Percentiles rank a stretch among this genome's conserved stretches.
Evolutionary conservation across 2,113 vertebrate genomes (phyloP).

Genomic region (Sander lucioperca): DNA sequence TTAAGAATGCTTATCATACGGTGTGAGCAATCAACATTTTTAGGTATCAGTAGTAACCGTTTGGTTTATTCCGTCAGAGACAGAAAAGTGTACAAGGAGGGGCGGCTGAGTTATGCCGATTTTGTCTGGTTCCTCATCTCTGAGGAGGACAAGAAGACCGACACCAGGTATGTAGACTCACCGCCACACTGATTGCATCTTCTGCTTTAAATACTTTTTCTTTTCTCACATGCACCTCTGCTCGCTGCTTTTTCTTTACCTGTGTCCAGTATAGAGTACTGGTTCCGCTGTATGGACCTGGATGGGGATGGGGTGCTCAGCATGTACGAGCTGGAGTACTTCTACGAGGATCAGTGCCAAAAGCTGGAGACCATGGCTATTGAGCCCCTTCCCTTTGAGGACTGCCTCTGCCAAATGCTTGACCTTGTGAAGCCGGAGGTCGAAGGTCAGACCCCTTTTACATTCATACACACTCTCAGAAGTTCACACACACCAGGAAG

Average conservation of each 20-base stretch:
- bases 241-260: not conserved
- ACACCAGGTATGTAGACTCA: conserved; percentile 87
- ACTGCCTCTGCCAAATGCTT: conserved; percentile 97
- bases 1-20: not conserved
- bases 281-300: conserved; percentile 99
- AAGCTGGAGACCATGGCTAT: conserved; percentile 92
- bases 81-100: conserved; percentile 86
- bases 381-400: conserved; percentile 94
- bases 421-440: conserved; percentile 92
- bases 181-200: not conserved
- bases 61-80: conserved; percentile 78
- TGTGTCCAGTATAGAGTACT: conserved; percentile 93
- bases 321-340: conserved; percentile 95
- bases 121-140: conserved; percentile 99
- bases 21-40: not conserved
- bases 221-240: not conserved
- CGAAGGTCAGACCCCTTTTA: conserved; percentile 83
- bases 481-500: not conserved
- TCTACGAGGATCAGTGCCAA: conserved; percentile 96
- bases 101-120: conserved; percentile 91
- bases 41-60: not conserved
- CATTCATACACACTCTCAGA: conserved; percentile 22
- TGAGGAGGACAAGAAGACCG: conserved; percentile 95
- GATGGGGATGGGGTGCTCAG: conserved; percentile 94
- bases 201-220: not conserved